Evolutionary conservation across 2,113 vertebrate species (phyloP).

Genomic region (Murina feae): DNA sequence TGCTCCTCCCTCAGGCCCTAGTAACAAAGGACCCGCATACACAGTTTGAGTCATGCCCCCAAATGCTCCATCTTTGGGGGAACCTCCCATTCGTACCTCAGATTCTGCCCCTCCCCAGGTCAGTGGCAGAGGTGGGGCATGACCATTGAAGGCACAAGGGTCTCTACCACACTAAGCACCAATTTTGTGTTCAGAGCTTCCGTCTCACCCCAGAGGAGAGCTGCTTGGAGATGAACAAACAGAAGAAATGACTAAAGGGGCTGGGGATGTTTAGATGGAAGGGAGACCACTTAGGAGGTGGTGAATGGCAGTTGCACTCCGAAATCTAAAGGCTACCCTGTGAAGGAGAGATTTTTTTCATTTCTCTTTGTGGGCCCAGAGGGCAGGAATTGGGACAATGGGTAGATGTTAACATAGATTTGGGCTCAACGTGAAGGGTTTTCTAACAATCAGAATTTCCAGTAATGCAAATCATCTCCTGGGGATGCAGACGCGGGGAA

Average conservation of each 20-base stretch:
- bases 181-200: neutral
- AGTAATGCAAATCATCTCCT: neutral
- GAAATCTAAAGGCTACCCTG: neutral
- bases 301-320: neutral
- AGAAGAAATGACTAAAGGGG: neutral
- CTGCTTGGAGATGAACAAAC: neutral
- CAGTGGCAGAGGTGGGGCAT: neutral
- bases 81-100: neutral
- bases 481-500: neutral
- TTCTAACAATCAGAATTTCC: slow-evolving; percentile 37
- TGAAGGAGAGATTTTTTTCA: neutral
- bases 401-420: neutral
- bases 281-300: neutral
- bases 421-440: neutral
- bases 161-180: neutral
- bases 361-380: neutral
- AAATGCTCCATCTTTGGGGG: neutral
- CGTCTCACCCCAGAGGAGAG: neutral
- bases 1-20: neutral
- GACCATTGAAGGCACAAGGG: neutral
- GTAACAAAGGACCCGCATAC: neutral
- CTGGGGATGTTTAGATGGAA: neutral
- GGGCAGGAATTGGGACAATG: neutral
- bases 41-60: neutral
- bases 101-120: neutral